Evolutionary conservation across 2,113 vertebrate species (phyloP), one percentile per base, ranked within the genome.

Genomic region (Xiphophorus hellerii): DNA sequence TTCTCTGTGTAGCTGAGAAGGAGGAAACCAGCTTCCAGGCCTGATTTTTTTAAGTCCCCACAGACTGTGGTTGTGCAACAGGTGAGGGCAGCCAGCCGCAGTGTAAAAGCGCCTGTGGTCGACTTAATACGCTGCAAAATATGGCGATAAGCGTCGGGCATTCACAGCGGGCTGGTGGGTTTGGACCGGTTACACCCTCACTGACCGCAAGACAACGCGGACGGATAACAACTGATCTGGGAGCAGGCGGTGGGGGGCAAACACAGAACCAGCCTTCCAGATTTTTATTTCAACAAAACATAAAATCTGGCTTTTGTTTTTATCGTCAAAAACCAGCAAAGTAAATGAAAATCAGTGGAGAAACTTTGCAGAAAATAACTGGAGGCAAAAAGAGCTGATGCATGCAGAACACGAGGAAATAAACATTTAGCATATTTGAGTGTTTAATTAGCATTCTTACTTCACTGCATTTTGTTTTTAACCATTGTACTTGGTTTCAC

Each of bases 81-180:
- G 51, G 51, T 58, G 51, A 58, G 51, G 51, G 25, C n/a, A n/a
- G 51, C n/a, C 51, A 92, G 94, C 93, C 92, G 8, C 76, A 60
- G 80, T n/a, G 80, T 82, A 80, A 82, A 77, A 82, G 77, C 30
- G 87, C 78, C 85, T 86, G 83, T n/a, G 86, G 84, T 85, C 62
- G 42, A 71, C 62, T 86, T 82, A 78, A 77, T 78, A 62, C 44
- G 22, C 78, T 77, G 75, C 67, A 78, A 86, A 84, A 87, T 73
- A 72, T 81, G 81, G 82, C 28, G 88, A 71, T 89, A 90, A 91
- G 83, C 51, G 61, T 10, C 22, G 77, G 63, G 80, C 86, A 84
- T 87, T 88, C 76, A 51, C 80, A 82, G 82, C 80, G 60, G 51
- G 77, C 70, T 29, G 1, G 76, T 51, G 85, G 80, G 77, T 28